Evolutionary conservation across 2,888 invertebrate species (phyloP).

Genomic region (Pemphredon lugubris): DNA sequence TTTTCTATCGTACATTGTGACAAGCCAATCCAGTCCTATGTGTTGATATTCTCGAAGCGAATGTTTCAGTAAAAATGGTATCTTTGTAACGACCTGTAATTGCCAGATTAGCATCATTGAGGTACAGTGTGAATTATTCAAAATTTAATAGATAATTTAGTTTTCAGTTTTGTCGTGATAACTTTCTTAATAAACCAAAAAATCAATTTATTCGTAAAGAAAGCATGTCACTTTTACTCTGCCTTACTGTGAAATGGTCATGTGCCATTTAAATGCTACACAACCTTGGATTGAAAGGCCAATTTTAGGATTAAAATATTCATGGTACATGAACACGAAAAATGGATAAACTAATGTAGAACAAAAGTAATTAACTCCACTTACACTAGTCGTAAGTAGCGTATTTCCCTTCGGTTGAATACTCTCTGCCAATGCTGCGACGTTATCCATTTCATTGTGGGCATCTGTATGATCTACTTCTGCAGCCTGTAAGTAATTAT

Average conservation of each 20-base stretch:
- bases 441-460: conserved; percentile 92
- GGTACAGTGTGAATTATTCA: not conserved
- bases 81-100: conserved; percentile 91
- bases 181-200: conserved; percentile 35
- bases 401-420: conserved; percentile 99
- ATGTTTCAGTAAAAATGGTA: conserved; percentile 96
- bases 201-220: conserved; percentile 29
- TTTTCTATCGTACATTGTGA: conserved; percentile 96
- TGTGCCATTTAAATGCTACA: conserved; percentile 60
- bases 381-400: conserved; percentile 93
- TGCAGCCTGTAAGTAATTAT: conserved; percentile 53
- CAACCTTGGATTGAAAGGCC: conserved; percentile 76
- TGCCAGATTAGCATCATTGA: conserved; percentile 26
- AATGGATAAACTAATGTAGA: too few relatives aligned
- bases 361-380: conserved; percentile 64
- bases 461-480: conserved; percentile 83
- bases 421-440: conserved; percentile 96
- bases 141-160: not conserved
- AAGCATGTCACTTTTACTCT: conserved; percentile 66
- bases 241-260: conserved; percentile 76
- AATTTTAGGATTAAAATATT: too few relatives aligned
- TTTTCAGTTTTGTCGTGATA: conserved; percentile 56
- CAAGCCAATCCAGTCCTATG: conserved; percentile 98
- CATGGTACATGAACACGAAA: too few relatives aligned
- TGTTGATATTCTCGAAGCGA: conserved; percentile 97